Evolutionary conservation across 2,888 invertebrate genomes (phyloP).

Genomic region (Chaetogeoica ovagalla): DNA sequence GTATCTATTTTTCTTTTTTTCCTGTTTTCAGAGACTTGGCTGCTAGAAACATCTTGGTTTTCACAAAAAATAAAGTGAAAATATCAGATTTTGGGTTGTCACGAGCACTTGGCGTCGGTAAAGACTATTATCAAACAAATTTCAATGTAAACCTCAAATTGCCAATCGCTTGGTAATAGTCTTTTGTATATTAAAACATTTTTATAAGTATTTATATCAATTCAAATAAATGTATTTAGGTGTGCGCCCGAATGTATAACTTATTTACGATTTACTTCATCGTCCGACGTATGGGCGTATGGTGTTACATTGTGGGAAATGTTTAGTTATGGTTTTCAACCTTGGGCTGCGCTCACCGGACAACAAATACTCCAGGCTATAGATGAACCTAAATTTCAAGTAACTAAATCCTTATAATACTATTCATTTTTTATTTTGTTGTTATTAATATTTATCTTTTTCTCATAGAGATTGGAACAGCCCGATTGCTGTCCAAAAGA

Average conservation of each 20-base stretch:
- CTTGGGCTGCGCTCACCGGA: constrained; percentile 93
- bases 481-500: constrained; percentile 94
- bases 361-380: constrained; percentile 94
- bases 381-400: constrained; percentile 86
- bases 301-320: constrained; percentile 99
- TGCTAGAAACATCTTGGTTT: constrained; percentile 95
- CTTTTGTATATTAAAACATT: background rate
- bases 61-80: constrained; percentile 94
- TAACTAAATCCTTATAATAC: constrained; percentile 56
- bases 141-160: constrained; percentile 95
- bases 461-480: constrained; percentile 75
- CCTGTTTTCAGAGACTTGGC: constrained; percentile 80
- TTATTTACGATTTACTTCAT: constrained; percentile 91
- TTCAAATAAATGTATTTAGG: constrained; percentile 61
- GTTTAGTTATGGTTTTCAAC: constrained; percentile 98
- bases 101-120: constrained; percentile 92
- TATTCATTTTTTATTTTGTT: too few species aligned
- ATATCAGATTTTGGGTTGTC: constrained; percentile 98
- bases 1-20: constrained; percentile 36
- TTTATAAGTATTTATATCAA: constrained; percentile 8
- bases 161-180: constrained; percentile 89
- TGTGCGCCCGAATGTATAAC: constrained; percentile 98
- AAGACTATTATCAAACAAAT: constrained; percentile 98
- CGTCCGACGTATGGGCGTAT: constrained; percentile 98
- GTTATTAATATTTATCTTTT: too few species aligned